Conservation (phyloP, 2,113 vertebrate species). For the Octodon degus region DNA sequence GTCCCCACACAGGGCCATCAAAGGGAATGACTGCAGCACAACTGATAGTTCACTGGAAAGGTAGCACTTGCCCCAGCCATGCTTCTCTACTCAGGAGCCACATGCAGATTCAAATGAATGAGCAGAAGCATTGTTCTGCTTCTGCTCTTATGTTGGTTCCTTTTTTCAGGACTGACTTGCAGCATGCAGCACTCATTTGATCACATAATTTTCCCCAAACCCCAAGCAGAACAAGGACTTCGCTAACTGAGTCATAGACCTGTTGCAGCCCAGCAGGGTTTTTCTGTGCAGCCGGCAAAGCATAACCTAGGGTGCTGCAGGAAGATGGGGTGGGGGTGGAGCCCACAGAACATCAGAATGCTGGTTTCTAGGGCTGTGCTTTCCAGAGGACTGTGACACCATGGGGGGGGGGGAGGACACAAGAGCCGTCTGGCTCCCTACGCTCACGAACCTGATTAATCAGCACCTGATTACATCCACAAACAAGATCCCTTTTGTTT, state of each 20-base stretch:
- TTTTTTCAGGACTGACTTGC: background rate
- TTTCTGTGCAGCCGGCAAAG: background rate
- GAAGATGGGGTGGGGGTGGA: background rate
- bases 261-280: background rate
- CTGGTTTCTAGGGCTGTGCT: background rate
- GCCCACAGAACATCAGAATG: background rate
- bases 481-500: background rate
- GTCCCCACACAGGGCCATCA: background rate
- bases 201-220: background rate
- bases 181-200: background rate
- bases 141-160: background rate
- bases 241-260: background rate
- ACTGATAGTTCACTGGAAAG: accelerated
- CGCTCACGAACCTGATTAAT: background rate
- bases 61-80: accelerated
- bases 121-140: background rate
- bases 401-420: background rate
- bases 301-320: background rate
- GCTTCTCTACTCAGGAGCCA: background rate
- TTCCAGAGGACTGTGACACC: too few relatives aligned
- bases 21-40: background rate
- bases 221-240: background rate
- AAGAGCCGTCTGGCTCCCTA: background rate
- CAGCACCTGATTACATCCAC: background rate
- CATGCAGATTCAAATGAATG: background rate